Percentiles rank a stretch among this genome's conserved stretches.
Evolutionary conservation across 1,140 invertebrate genomes (phyloP).

Genomic region (Portunus trituberculatus): DNA sequence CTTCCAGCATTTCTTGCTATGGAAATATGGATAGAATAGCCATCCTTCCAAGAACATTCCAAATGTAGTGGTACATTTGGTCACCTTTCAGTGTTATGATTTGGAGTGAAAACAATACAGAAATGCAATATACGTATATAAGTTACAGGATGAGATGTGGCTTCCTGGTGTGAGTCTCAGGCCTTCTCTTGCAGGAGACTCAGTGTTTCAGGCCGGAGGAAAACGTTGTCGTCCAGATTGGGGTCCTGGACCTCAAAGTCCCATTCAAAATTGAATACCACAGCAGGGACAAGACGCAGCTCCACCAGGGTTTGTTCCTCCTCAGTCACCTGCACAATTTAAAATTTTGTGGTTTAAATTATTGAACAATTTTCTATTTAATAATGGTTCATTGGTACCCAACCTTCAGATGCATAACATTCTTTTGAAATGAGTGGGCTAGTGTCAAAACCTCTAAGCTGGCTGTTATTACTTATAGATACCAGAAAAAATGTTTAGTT

Average conservation of each 20-base stretch:
- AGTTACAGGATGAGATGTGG: background rate
- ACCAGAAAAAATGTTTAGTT: too few species aligned
- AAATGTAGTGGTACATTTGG: background rate
- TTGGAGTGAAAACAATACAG: background rate
- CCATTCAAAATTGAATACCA: slow-evolving; percentile 87
- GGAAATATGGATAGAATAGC: too few species aligned
- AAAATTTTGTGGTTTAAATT: slow-evolving; percentile 75
- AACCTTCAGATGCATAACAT: too few species aligned
- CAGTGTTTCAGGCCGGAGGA: slow-evolving; percentile 88
- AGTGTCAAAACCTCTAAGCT: too few species aligned
- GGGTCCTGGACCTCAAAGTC: slow-evolving; percentile 82
- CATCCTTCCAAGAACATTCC: too few species aligned
- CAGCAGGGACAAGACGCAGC: slow-evolving; percentile 88
- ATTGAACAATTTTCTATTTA: background rate
- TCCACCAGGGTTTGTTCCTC: slow-evolving; percentile 86
- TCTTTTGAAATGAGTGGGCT: too few species aligned
- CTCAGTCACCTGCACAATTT: slow-evolving; percentile 84
- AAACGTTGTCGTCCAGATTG: slow-evolving; percentile 83
- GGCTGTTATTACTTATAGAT: too few species aligned
- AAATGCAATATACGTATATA: background rate
- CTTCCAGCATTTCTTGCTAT: too few species aligned
- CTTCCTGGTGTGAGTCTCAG: background rate
- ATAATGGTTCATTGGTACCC: too few species aligned
- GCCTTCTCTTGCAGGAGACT: slow-evolving; percentile 82
- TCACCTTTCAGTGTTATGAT: background rate